Evolutionary conservation across 2,888 invertebrate genomes (phyloP), one percentile per base, ranked within the genome.

Genomic region (Diogma glabrata): DNA sequence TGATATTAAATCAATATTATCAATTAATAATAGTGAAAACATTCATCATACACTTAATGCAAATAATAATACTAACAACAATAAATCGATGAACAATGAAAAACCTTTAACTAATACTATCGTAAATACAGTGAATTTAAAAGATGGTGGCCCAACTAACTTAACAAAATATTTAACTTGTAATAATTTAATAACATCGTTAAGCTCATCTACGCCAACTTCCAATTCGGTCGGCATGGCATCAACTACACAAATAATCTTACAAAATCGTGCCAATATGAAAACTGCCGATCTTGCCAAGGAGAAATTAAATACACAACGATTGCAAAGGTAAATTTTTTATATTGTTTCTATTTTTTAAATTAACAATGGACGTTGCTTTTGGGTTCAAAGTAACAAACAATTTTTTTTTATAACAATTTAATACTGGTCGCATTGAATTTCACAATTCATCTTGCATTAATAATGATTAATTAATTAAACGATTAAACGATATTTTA

Each of bases 191-290:
- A 22, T 19, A 17, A 19, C 28, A 46, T 4, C 10, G 17, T 10
- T 9, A 19, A 12, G 9, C 9, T 7, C 40, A 40, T 20, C 19
- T 12, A 10, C 40, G 20, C 4, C 4, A 5, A 19, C 10, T 8
- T 26, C 24, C 4, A 49, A 47, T 47, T 33, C 48, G 3, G 14
- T 30, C 12, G 47, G 30, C 17, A 19, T 47, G 22, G 4, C 38
- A 19, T 49, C 60, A 28, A 57, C 59, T 9, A 58, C 61, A 40
- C 59, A 62, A 50, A 56, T 59, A 17, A 59, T 65, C 45, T 55
- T 64, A 49, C 61, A 64, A 36, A 62, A 57, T 55, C 59, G 64
- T 53, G 63, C 63, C 33, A 64, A 64, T 55, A 64, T 65, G 64
- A 61, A 60, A 52, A 57, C 58, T 47, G 58, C 61, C 7, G 65